Evolutionary conservation across 2,113 vertebrate species (phyloP), one percentile per base, ranked within the genome.

Genomic region (Apistogramma diplotaenia): DNA sequence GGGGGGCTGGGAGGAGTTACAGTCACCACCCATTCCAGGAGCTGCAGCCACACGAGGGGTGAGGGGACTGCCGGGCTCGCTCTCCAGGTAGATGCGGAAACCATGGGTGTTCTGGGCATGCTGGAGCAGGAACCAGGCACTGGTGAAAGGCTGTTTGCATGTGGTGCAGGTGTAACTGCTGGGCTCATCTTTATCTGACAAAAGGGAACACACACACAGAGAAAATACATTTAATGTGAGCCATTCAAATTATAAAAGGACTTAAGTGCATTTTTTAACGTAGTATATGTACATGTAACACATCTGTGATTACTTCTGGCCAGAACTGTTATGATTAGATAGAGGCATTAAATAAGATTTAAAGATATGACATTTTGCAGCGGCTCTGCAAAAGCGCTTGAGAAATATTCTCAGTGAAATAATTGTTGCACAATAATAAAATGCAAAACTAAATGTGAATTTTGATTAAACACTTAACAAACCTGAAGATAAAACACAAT

Each of bases 51-150:
- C 96, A 79, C 97, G 96, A 85, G 97, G 98, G 81, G 98, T 98
- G 92, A 99, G 96, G 81, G 98, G 98, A 94, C 97, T 99, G 94
- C 97, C 97, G 37, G 98, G 97, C 92, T 98, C 97, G 46, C 97
- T 99, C 96, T 99, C 98, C 97, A 99, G 96, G 94, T 99, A 99
- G 96, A 99, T 99, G 95, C 97, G 96, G 96, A 99, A 98, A 93
- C 98, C 98, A 54, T 99, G 98, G 84, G 97, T 98, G 96, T 99
- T 99, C 96, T 99, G 98, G 94, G 98, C 98, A 78, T 99, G 98
- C 96, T 99, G 97, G 93, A 99, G 97, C 94, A 99, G 98, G 95
- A 99, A 99, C 98, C 98, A 99, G 95, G 98, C 98, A 93, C 97
- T 98, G 96, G 95, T 97, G 96, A 99, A 99, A 95, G 98, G 97